A percentile compares a stretch with the other conserved stretches of the same genome.
Evolutionary conservation across 2,113 vertebrate genomes (phyloP).

Genomic region (Cryptomyrus ogoouensis): DNA sequence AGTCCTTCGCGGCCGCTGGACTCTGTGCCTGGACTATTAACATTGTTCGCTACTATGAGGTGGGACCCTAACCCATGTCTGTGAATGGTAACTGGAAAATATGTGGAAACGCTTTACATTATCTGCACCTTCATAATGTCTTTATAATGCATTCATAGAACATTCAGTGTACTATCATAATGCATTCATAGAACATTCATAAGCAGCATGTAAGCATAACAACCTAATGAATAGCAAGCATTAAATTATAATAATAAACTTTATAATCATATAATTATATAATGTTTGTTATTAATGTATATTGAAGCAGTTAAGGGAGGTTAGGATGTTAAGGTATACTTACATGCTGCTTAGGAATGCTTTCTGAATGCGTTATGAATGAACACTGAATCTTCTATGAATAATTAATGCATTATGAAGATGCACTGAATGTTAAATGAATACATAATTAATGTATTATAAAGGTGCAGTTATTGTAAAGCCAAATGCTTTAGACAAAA

Average conservation of each 20-base stretch:
- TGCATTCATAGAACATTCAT: not conserved
- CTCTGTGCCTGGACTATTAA: conserved; percentile 76
- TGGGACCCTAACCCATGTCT: conserved; percentile 36
- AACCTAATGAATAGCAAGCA: not conserved
- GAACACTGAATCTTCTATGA: not conserved
- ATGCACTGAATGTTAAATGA: not conserved
- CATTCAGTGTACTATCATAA: not conserved
- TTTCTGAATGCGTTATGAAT: not conserved
- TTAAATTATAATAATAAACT: not conserved
- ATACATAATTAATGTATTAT: not conserved
- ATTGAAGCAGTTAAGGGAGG: not conserved
- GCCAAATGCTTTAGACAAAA: not conserved
- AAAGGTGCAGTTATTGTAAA: not conserved
- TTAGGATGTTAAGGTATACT: not conserved
- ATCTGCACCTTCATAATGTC: not conserved
- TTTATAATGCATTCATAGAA: not conserved
- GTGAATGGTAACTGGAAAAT: not conserved
- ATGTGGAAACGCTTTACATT: not conserved
- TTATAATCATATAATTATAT: not conserved
- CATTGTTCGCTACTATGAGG: conserved; percentile 72
- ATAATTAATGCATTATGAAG: not conserved
- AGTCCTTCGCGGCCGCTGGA: conserved; percentile 75
- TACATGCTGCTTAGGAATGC: not conserved
- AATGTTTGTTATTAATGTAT: not conserved
- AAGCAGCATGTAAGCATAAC: not conserved